Evolutionary conservation across 2,113 vertebrate species (phyloP), one percentile per base, ranked within the genome.

Genomic region (Pyrgilauda ruficollis): DNA sequence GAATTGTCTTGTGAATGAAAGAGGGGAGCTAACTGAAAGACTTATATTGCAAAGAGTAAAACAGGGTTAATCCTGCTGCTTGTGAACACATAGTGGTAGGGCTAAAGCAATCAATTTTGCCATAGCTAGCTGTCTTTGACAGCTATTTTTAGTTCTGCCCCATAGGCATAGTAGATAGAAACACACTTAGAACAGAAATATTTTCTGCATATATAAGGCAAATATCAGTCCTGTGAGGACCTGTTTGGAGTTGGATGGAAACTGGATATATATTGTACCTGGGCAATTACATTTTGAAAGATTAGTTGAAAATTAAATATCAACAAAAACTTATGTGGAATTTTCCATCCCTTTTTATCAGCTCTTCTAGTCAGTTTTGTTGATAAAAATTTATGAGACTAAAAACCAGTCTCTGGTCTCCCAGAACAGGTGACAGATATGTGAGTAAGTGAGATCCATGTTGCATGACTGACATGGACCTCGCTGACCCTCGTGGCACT

Each of bases 151-250:
- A 70, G 78, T 55, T 90, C 50, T 91, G n/a, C 19, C 33, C 24
- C 19, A 59, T 3, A 50, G 82, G 47, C 3, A 0, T 93, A 79
- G 35, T 24, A 79, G 41, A 43, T n/a, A 58, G 55, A 87, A 82
- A 64, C 27, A 59, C 9, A 55, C 9, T 59, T 87, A 63, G 35
- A 93, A 89, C 6, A 69, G 8, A 66, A 93, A 74, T 37, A 80
- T 77, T 87, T 93, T 72, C 90, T 77, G 13, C 30, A 21, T n/a
- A 13, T 73, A 26, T 37, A 66, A 82, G 27, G 24, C 50, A 87
- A 80, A 61, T 89, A 90, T 28, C 49, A 15, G 35, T 88, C 91
- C 56, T 95, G 95, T 93, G 63, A 80, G 37, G 72, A 94, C 93
- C 35, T 96, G 95, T 83, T 93, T 39, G 33, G 47, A 94, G 39